A percentile compares a stretch with the other conserved stretches of the same genome.
Evolutionary conservation across 2,797 vertebrate genomes (phyloP).

Genomic region (Babyrousa celebensis): DNA sequence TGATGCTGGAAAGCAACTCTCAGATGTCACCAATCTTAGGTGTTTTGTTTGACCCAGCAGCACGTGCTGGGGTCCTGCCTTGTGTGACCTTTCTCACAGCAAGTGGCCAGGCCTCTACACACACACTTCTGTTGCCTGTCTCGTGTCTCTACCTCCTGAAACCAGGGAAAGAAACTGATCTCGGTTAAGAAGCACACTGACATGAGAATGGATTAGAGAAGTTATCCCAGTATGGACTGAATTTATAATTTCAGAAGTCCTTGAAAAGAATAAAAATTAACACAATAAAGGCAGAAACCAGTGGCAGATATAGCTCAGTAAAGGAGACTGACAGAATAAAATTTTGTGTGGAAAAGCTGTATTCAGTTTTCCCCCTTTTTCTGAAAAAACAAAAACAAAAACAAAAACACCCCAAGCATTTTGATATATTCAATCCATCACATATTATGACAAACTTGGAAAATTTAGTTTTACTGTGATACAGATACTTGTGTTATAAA

Average conservation of each 20-base stretch:
- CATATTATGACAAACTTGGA: background rate
- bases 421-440: background rate
- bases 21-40: background rate
- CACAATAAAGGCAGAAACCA: background rate
- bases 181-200: background rate
- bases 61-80: background rate
- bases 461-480: background rate
- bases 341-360: background rate
- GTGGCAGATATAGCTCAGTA: background rate
- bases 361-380: background rate
- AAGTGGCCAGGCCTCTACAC: background rate
- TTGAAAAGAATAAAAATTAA: constrained; percentile 10
- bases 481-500: background rate
- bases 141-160: background rate
- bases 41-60: background rate
- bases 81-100: background rate
- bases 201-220: background rate
- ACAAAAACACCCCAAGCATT: background rate
- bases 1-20: background rate
- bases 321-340: background rate
- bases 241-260: constrained; percentile 2
- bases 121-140: background rate
- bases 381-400: background rate
- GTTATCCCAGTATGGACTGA: background rate
- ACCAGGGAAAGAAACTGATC: background rate